Percentiles rank a stretch among this genome's conserved stretches.
These are phyloP conservation scores for Rhinichthys osculus DNA, from an alignment of 2,797 vertebrate species.

Conservation along the genomic window DNA sequence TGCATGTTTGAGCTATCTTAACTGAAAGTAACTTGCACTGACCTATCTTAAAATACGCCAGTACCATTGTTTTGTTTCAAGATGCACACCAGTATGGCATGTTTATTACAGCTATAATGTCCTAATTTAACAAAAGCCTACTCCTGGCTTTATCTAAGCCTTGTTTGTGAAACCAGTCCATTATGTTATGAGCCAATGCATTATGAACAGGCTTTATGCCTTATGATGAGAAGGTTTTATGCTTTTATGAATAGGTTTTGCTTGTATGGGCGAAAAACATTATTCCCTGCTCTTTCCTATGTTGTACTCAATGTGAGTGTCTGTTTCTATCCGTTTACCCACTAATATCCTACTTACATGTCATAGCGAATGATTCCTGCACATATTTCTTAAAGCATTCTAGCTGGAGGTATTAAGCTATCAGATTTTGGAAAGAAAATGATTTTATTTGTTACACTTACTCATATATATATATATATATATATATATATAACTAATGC, in stretches of 20 bases:
- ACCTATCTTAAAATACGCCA: neutral
- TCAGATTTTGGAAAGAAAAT: slow-evolving; percentile 25
- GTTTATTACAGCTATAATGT: neutral
- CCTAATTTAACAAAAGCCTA: neutral
- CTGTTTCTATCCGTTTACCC: slow-evolving; percentile 25
- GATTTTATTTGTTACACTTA: slow-evolving; percentile 42
- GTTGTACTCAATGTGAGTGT: slow-evolving; percentile 14
- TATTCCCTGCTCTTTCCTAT: slow-evolving; percentile 7
- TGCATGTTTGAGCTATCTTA: no score
- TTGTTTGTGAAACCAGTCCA: neutral
- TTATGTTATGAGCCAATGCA: neutral
- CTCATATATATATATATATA: neutral
- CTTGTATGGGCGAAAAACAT: neutral
- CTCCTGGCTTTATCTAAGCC: neutral
- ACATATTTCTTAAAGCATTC: slow-evolving; percentile 32
- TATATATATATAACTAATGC: slow-evolving; percentile 20
- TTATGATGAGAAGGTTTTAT: slow-evolving; percentile 24
- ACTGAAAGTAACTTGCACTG: no score
- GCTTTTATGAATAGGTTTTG: slow-evolving; percentile 7
- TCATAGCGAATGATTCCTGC: slow-evolving; percentile 31
- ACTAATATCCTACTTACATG: slow-evolving; percentile 37
- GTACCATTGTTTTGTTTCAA: neutral
- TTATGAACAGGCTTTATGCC: neutral
- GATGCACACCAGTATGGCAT: no score
- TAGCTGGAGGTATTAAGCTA: slow-evolving; percentile 35